phyloP scores from a whole-genome alignment of 2,113 vertebrate genomes.

The Triplophysa rosa region DNA sequence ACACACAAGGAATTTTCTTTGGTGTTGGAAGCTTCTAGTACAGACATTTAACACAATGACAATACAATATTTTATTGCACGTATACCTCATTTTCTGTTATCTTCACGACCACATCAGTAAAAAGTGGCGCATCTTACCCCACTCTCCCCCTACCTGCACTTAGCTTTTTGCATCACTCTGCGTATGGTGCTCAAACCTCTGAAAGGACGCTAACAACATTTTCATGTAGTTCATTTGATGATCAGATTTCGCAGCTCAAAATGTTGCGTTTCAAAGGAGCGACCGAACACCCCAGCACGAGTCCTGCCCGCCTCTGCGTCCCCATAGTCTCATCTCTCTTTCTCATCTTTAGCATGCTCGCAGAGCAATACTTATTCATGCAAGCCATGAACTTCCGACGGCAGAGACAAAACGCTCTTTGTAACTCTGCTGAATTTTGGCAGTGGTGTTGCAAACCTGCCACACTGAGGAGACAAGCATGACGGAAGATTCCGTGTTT shows the following conservation, averaged over 20 bases:
- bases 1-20: too few species aligned
- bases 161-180: too few species aligned
- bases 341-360: constrained; percentile 49
- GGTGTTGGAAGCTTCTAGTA: too few species aligned
- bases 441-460: constrained; percentile 48
- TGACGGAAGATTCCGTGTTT: constrained; percentile 40
- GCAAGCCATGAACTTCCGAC: constrained; percentile 48
- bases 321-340: constrained; percentile 43
- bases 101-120: too few species aligned
- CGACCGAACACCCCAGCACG: neutral
- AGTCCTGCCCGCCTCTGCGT: constrained; percentile 10
- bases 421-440: constrained; percentile 52
- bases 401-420: constrained; percentile 55
- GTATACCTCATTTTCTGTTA: too few species aligned
- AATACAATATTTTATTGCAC: too few species aligned
- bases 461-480: constrained; percentile 30
- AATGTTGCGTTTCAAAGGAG: constrained; percentile 5
- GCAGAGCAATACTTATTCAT: constrained; percentile 53
- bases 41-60: too few species aligned
- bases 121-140: too few species aligned
- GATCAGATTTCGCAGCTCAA: neutral
- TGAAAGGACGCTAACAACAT: neutral
- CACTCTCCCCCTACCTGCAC: too few species aligned
- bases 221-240: neutral
- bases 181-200: neutral